A percentile compares a stretch with the other conserved stretches of the same genome.
Conservation (phyloP, 1,140 invertebrate genomes). For the Macrosteles quadrilineatus region DNA sequence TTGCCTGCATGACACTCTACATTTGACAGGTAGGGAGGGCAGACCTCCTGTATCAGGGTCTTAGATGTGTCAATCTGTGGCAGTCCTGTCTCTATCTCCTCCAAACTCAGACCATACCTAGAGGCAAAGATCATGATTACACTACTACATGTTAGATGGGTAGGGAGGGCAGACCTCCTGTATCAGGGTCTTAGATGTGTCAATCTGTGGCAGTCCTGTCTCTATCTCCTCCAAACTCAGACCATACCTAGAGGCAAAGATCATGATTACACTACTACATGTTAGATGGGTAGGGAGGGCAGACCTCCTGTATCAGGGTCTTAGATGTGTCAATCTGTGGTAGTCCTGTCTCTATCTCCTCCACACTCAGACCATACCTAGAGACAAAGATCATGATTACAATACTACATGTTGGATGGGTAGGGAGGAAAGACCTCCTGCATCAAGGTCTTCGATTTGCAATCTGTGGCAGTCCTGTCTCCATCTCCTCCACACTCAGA, state of each 20-base stretch:
- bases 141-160: constrained; percentile 65
- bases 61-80: constrained; percentile 88
- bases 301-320: constrained; percentile 82
- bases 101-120: constrained; percentile 80
- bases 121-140: constrained; percentile 1
- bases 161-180: constrained; percentile 85
- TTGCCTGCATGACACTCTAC: constrained; percentile 86
- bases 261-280: too few relatives aligned
- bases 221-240: constrained; percentile 83
- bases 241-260: constrained; percentile 66
- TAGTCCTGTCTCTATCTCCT: constrained; percentile 84
- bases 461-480: constrained; percentile 83
- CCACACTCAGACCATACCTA: constrained; percentile 80
- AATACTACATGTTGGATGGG: constrained; percentile 65
- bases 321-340: constrained; percentile 88
- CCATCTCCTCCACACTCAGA: constrained; percentile 80
- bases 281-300: constrained; percentile 84
- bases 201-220: constrained; percentile 82
- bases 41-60: constrained; percentile 82
- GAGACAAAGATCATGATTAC: constrained; percentile 2
- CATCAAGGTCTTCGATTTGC: constrained; percentile 85
- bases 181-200: constrained; percentile 86
- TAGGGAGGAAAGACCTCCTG: constrained; percentile 85
- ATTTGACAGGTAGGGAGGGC: constrained; percentile 82
- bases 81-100: constrained; percentile 84